A percentile compares a stretch with the other conserved stretches of the same genome.
phyloP scores from a whole-genome alignment of 2,113 vertebrate species.

The Aleadryas rufinucha region DNA sequence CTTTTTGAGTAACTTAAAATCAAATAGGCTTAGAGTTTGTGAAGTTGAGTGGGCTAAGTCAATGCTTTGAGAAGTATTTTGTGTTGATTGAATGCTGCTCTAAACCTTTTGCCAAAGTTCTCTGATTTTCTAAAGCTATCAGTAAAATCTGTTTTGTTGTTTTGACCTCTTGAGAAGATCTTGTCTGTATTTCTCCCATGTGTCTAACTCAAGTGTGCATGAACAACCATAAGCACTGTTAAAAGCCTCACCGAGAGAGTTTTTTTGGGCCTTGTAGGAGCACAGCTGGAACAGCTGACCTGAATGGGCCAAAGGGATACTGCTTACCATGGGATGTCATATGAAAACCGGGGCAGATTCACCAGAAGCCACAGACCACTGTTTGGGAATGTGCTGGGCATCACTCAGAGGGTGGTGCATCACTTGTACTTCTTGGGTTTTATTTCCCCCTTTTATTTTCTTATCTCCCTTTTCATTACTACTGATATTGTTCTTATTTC shows the following conservation, averaged over 20 bases:
- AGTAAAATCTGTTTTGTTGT: background rate
- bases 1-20: background rate
- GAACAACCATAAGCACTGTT: background rate
- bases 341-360: background rate
- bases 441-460: background rate
- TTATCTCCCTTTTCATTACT: background rate
- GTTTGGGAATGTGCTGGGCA: background rate
- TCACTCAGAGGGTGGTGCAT: background rate
- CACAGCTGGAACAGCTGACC: background rate
- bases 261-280: background rate
- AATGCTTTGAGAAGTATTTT: background rate
- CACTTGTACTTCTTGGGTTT: background rate
- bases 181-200: background rate
- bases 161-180: background rate
- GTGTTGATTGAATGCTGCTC: background rate
- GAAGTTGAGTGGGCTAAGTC: background rate
- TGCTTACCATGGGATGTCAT: background rate
- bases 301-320: background rate
- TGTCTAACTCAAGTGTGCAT: background rate
- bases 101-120: background rate
- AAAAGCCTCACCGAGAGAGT: background rate
- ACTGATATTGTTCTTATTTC: background rate
- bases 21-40: background rate
- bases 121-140: background rate
- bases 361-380: background rate